These are phyloP conservation scores for Eurytemora carolleeae DNA, from an alignment of 1,140 invertebrate genomes.

Conservation along the genomic window DNA sequence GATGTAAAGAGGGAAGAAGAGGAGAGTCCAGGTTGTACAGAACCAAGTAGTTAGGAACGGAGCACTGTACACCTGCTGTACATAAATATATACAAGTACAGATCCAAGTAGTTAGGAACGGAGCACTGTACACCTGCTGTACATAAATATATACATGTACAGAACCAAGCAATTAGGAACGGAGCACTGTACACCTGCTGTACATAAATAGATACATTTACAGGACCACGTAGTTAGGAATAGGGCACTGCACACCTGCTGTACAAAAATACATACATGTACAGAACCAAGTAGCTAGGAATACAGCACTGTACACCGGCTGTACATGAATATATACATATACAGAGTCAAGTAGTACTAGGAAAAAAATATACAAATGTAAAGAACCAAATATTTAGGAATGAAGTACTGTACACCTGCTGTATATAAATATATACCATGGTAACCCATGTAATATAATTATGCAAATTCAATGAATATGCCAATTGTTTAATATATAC, in stretches of 20 bases:
- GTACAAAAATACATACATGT: slow-evolving; percentile 12
- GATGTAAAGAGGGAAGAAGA: slow-evolving; percentile 75
- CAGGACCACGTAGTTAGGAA: slow-evolving; percentile 91
- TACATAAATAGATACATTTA: slow-evolving; percentile 29
- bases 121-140: slow-evolving; percentile 55
- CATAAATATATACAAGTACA: slow-evolving; percentile 34
- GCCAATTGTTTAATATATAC: too few species aligned
- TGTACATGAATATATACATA: too few species aligned
- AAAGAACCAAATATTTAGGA: slow-evolving; percentile 50
- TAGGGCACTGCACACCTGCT: slow-evolving; percentile 56
- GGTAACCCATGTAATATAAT: too few species aligned
- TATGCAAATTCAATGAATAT: too few species aligned
- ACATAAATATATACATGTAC: slow-evolving; percentile 31
- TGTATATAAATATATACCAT: too few species aligned
- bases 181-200: slow-evolving; percentile 58
- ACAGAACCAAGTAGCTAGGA: slow-evolving; percentile 7
- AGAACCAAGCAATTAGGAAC: slow-evolving; percentile 85
- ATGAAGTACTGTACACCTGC: too few species aligned
- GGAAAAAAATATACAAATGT: too few species aligned
- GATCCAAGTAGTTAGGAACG: slow-evolving; percentile 86
- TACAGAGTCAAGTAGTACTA: too few species aligned
- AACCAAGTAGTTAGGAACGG: slow-evolving; percentile 89
- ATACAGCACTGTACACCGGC: too few species aligned
- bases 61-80: slow-evolving; percentile 51
- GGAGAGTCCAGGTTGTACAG: slow-evolving; percentile 70